Base-by-base conservation (phyloP, 2,888 invertebrate genomes). In the Oscheius sp. region DNA sequence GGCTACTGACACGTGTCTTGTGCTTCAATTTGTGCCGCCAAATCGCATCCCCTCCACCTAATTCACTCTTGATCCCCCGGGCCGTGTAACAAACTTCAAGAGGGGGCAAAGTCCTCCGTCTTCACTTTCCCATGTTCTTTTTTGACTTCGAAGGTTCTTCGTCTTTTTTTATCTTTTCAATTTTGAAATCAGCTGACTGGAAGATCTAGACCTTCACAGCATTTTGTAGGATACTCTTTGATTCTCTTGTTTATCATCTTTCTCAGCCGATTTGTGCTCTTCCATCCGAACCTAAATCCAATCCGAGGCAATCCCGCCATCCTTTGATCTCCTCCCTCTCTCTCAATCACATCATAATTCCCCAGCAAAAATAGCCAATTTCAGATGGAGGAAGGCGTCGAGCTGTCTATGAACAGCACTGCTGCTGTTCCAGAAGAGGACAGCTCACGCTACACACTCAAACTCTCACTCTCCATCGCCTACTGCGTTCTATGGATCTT, bases 401-500 rank as follows among this genome's bases (percentile, higher is more conserved):
- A 33, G 17, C 20, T 55, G 20, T 15, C 55, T n/a, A 20, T 55
- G 34, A 55, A 55, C 20, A 5, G 33, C 4, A 55, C 55, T 23
- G 34, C 34, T n/a, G 8, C 55, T n/a, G n/a, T n/a, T n/a, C 55
- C 55, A 12, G 69, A 37, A 12, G 57, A 68, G 2, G 72, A 74
- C 27, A 34, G 73, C 3, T 72, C 76, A 1, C 69, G 79, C 17
- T 69, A 72, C 0, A 76, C 80, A 3, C 55, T 81, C 20, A 75
- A 78, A 46, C 63, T 78, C 50, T 68, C 63, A 15, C 70, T 82
- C 45, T 71, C 76, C 12, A 77, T 79, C n/a, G 73, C 77, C 10
- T 84, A 84, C 68, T 71, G 72, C 39, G 68, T 81, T 6, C 71
- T 84, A 20, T 84, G 83, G 65, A 64, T 84, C 5, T 65, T 83